These are phyloP conservation scores for Drosophila stalkeri DNA, from an alignment of 2,888 invertebrate species.

Conservation along the genomic window DNA sequence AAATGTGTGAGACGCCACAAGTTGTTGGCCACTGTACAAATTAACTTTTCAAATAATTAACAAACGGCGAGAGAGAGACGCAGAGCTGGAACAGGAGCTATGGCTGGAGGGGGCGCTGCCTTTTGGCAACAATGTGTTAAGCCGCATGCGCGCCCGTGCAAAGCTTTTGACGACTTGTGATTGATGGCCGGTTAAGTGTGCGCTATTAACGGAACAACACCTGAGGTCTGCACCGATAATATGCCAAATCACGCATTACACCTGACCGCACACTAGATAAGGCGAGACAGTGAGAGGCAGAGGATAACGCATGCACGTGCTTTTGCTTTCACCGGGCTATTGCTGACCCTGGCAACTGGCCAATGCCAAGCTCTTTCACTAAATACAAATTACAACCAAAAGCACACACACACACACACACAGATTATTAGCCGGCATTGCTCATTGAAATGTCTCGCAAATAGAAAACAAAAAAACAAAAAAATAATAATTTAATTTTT, in stretches of 20 bases:
- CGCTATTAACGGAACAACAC: constrained; percentile 12
- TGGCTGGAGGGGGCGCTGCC: background rate
- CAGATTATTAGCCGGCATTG: constrained; percentile 21
- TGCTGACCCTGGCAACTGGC: background rate
- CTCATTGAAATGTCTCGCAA: constrained; percentile 14
- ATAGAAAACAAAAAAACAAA: constrained; percentile 15
- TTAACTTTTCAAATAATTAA: constrained; percentile 15
- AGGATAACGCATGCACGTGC: constrained; percentile 20
- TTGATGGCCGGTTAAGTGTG: constrained; percentile 27
- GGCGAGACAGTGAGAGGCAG: no score
- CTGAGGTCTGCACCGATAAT: constrained; percentile 36
- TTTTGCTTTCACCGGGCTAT: background rate
- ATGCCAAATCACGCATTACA: background rate
- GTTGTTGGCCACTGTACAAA: constrained; percentile 35
- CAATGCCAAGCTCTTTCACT: constrained; percentile 24
- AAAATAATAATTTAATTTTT: background rate
- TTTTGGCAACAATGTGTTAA: constrained; percentile 21
- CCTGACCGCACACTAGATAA: background rate
- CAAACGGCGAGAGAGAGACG: background rate
- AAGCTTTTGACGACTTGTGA: constrained; percentile 31
- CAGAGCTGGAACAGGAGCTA: background rate
- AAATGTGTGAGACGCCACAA: constrained; percentile 7
- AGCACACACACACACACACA: background rate
- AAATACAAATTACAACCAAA: constrained; percentile 30
- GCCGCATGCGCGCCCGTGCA: constrained; percentile 37